Evolutionary conservation across 2,113 vertebrate genomes (phyloP).

Genomic region (Cyanoramphus novaezelandiae): DNA sequence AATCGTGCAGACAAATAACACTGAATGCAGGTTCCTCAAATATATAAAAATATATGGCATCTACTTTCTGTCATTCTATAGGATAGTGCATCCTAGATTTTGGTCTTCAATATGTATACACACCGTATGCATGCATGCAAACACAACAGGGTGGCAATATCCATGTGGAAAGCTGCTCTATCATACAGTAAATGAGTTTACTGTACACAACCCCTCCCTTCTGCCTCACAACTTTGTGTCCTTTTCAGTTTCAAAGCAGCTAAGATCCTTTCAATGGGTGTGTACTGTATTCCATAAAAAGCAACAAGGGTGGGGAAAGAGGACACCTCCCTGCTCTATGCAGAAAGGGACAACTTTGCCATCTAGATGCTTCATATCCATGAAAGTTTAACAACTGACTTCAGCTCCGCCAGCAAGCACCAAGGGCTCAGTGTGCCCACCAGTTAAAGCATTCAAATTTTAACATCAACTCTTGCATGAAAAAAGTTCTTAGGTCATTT

Average conservation of each 20-base stretch:
- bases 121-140: neutral
- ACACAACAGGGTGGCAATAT: neutral
- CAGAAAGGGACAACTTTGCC: neutral
- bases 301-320: neutral
- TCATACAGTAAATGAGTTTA: neutral
- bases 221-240: neutral
- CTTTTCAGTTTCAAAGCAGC: neutral
- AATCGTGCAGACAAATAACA: neutral
- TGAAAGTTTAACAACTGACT: neutral
- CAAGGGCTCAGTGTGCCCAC: neutral
- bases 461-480: neutral
- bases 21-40: neutral
- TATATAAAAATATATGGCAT: rapidly evolving
- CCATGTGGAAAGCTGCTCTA: neutral
- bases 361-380: neutral
- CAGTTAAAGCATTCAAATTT: neutral
- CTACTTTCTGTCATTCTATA: neutral
- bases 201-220: neutral
- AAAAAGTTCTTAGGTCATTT: neutral
- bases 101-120: neutral
- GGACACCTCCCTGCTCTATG: neutral
- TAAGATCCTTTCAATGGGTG: neutral
- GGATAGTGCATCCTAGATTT: neutral
- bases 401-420: neutral
- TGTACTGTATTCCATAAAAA: neutral